phyloP scores from a whole-genome alignment of 2,113 vertebrate species.

The Mormoops blainvillei region DNA sequence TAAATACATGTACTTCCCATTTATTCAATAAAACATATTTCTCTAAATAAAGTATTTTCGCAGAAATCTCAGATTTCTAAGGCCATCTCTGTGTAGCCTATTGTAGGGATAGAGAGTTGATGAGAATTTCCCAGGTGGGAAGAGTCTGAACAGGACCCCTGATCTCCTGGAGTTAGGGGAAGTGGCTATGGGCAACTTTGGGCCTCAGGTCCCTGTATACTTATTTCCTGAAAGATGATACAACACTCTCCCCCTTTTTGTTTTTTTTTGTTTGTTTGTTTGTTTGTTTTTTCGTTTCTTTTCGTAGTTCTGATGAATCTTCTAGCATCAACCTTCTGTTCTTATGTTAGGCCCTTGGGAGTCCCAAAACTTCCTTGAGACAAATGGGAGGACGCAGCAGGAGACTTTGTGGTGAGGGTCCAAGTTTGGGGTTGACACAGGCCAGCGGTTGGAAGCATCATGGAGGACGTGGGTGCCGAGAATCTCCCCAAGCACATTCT shows the following conservation, averaged over 20 bases:
- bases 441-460: background rate
- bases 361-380: background rate
- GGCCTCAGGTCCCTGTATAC: background rate
- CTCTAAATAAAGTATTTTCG: background rate
- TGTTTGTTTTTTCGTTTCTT: background rate
- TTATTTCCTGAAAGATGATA: background rate
- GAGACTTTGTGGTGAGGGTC: background rate
- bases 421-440: background rate
- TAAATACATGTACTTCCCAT: background rate
- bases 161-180: background rate
- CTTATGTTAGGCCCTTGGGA: background rate
- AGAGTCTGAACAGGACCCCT: background rate
- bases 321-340: background rate
- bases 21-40: background rate
- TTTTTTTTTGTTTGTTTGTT: too few species aligned
- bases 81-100: background rate
- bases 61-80: background rate
- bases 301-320: background rate
- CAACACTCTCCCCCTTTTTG: background rate
- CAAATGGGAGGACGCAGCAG: background rate
- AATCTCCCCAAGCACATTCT: background rate
- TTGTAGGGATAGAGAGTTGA: background rate
- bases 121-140: background rate
- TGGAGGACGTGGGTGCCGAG: background rate
- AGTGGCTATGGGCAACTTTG: background rate